A percentile compares a stretch with the other conserved stretches of the same genome.
phyloP scores from a whole-genome alignment of 1,140 invertebrate genomes.

The Lucilia cuprina region DNA sequence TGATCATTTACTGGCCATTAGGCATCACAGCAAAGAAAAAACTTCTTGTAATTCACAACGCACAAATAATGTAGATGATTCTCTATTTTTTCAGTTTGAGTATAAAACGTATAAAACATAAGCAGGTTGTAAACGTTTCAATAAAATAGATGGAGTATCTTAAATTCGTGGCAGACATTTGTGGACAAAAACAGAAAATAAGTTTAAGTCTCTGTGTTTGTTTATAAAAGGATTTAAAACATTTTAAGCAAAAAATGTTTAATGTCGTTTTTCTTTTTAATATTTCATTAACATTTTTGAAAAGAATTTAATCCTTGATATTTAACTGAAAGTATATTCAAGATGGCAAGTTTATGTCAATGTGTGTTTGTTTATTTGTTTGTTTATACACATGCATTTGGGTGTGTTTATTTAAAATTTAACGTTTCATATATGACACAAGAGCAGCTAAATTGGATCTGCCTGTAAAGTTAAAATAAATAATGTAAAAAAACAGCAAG shows the following conservation, averaged over 20 bases:
- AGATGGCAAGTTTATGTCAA: background rate
- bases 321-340: background rate
- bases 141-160: background rate
- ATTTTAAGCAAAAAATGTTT: background rate
- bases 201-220: background rate
- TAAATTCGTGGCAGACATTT: background rate
- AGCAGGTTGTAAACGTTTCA: background rate
- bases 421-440: background rate
- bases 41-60: background rate
- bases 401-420: background rate
- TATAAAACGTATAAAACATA: background rate
- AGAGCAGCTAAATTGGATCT: background rate
- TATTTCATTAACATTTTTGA: background rate
- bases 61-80: background rate
- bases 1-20: constrained; percentile 28
- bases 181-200: background rate
- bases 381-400: background rate
- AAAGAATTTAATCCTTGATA: background rate
- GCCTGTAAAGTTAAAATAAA: background rate
- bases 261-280: background rate
- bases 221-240: background rate
- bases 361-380: background rate
- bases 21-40: background rate
- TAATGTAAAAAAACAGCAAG: no score
- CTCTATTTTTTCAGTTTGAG: background rate